These are phyloP conservation scores for Perognathus longimembris DNA, from an alignment of 2,113 vertebrate genomes.

Conservation along the genomic window DNA sequence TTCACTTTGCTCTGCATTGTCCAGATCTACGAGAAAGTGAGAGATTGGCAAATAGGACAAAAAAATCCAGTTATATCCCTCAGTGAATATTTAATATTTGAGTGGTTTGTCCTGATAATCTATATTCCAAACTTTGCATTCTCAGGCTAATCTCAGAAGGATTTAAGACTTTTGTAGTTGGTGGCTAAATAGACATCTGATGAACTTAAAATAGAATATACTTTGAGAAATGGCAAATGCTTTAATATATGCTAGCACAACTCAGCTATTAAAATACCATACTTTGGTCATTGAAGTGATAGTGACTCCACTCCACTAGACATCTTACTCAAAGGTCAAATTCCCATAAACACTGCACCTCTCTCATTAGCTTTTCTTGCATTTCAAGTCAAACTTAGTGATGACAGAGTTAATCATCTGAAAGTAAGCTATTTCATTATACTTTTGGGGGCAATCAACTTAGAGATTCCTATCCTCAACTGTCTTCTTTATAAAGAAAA, in stretches of 20 bases:
- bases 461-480: neutral
- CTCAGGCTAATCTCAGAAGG: neutral
- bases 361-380: neutral
- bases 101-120: neutral
- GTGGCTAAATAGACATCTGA: neutral
- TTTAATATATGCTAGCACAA: neutral
- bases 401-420: neutral
- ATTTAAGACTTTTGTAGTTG: too few species aligned
- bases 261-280: neutral
- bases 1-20: conserved; percentile 92
- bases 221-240: neutral
- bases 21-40: conserved; percentile 89
- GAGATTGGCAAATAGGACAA: neutral
- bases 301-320: neutral
- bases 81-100: neutral
- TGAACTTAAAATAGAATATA: neutral
- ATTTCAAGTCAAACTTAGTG: conserved; percentile 8
- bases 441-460: conserved; percentile 38
- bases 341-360: neutral
- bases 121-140: neutral
- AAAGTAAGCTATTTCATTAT: conserved; percentile 15
- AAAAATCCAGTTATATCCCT: neutral
- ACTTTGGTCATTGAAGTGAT: neutral
- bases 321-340: neutral
- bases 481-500: neutral